Evolutionary conservation across 2,888 invertebrate genomes (phyloP).

Genomic region (Phalera bucephala): DNA sequence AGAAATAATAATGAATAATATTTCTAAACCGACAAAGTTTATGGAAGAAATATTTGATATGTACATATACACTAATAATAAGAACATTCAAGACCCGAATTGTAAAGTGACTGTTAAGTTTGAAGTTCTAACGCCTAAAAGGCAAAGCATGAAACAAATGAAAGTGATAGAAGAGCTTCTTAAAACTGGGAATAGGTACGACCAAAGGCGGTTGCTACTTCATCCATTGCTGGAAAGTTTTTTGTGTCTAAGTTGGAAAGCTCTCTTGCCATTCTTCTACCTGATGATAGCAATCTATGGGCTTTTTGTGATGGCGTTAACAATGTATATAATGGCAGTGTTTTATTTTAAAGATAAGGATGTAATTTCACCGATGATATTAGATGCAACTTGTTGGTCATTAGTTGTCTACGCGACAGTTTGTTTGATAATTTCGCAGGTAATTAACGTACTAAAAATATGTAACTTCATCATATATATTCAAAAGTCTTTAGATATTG

Average conservation of each 20-base stretch:
- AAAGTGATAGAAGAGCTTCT: constrained; percentile 29
- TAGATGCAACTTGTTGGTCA: constrained; percentile 12
- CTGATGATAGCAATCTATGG: constrained; percentile 60
- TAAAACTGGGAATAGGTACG: constrained; percentile 42
- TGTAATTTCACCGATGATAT: constrained; percentile 5
- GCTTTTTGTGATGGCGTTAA: constrained; percentile 64
- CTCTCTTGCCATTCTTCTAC: constrained; percentile 53
- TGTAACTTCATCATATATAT: too few relatives aligned
- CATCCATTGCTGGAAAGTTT: constrained; percentile 67
- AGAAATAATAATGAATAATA: constrained; percentile 61
- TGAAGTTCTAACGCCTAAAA: constrained; percentile 50
- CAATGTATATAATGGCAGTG: constrained; percentile 46
- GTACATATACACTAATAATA: constrained; percentile 59
- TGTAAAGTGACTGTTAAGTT: constrained; percentile 68
- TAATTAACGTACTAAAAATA: too few relatives aligned
- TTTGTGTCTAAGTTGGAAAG: constrained; percentile 59
- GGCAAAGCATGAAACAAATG: too few relatives aligned
- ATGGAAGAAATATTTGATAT: too few relatives aligned
- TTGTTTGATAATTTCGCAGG: constrained; percentile 18
- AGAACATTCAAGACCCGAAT: constrained; percentile 31
- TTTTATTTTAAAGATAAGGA: constrained; percentile 23
- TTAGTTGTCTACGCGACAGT: constrained; percentile 13
- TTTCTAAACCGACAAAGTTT: constrained; percentile 76
- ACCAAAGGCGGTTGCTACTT: constrained; percentile 48
- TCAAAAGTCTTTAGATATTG: too few relatives aligned